Evolutionary conservation across 2,888 invertebrate species (phyloP), one percentile per base, ranked within the genome.

Genomic region (Drosophila niveifrons): DNA sequence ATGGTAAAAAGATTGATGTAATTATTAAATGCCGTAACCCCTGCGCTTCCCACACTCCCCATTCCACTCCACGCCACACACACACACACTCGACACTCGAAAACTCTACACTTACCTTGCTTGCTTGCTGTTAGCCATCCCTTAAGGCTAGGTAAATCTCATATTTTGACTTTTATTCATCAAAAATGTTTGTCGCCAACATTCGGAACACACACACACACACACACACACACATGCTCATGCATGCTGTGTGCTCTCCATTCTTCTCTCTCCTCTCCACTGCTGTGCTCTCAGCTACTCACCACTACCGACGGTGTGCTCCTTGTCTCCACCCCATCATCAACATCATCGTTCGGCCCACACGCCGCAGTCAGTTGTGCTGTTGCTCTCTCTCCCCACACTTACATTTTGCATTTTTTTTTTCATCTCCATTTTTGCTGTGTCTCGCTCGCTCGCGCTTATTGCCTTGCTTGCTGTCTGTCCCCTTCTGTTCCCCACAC

Each of bases 1-100:
- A 82, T 84, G 75, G 76, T 66, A 71, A 52, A 57, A 67, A 72
- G 75, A 84, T 87, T 87, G 85, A 81, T 82, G 79, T 88, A 88
- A 88, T 88, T 86, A 83, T 78, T 78, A 69, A 72, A 43, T 56
- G 44, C 13, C 13, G 55, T 31, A 34, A 43, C 13, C 34, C 34
- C 39, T 41, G 39, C 39, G 39, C 39, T 41, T 36, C 36, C 13
- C 39, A 41, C 39, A 15, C 39, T 7, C 39, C 39, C 15, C 39
- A 15, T 8, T 15, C 39, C 39, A 41, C n/a, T 1, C 3, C 34
- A 23, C 31, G 2, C 10, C 29, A 29, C 29, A 29, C 29, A 29
- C 8, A 2, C 29, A 31, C 10, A 31, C 31, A 31, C 8, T 31
- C 10, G 31, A n/a, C 36, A 36, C 36, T 36, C 36, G 36, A 36